phyloP scores from a whole-genome alignment of 92 coral and sea anemone species.

The Palythoa heliodiscus region DNA sequence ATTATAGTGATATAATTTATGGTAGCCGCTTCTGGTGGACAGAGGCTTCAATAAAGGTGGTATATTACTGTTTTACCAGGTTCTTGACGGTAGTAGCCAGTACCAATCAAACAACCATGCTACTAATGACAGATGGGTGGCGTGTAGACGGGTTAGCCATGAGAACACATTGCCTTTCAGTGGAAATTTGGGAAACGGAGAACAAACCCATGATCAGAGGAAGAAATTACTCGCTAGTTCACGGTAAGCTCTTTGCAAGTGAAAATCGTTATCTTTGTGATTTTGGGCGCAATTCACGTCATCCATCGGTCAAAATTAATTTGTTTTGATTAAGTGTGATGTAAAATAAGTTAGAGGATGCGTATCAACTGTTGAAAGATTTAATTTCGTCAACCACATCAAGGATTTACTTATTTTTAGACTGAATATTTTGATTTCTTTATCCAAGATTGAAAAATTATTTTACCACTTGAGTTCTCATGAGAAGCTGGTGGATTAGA shows the following conservation, averaged over 20 bases:
- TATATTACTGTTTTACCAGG: background rate
- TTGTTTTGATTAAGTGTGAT: too few relatives aligned
- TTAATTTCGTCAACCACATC: too few relatives aligned
- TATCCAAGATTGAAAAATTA: background rate
- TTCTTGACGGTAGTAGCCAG: background rate
- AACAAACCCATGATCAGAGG: background rate
- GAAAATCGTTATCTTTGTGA: background rate
- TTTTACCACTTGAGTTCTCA: too few relatives aligned
- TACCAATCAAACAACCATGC: background rate
- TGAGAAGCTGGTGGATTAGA: too few relatives aligned
- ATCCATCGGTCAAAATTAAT: too few relatives aligned
- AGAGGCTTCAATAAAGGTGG: background rate
- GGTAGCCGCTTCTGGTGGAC: too few relatives aligned
- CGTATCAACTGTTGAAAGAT: too few relatives aligned
- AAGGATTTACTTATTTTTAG: background rate
- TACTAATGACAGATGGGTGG: background rate
- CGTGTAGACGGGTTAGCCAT: background rate
- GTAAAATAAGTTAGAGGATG: too few relatives aligned
- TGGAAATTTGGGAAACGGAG: background rate
- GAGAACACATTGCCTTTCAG: background rate
- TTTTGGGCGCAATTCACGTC: too few relatives aligned
- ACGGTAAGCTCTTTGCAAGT: background rate
- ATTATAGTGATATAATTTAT: too few relatives aligned
- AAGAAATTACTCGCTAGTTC: background rate
- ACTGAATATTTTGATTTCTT: background rate